phyloP scores from a whole-genome alignment of 1,140 invertebrate genomes.

The Oryzaephilus surinamensis region DNA sequence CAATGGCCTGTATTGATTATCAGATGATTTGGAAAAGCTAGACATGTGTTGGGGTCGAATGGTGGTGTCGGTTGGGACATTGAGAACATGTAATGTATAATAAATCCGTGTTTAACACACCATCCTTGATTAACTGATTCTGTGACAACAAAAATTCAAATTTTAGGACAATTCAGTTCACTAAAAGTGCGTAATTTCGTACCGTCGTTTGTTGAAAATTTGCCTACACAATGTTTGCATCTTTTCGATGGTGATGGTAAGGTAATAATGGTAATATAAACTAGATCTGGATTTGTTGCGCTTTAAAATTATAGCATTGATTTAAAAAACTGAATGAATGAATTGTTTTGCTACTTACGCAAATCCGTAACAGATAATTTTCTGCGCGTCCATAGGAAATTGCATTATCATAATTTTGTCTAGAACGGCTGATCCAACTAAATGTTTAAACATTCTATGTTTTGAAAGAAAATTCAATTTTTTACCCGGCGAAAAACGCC shows the following conservation, averaged over 20 bases:
- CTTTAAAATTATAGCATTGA: conserved; percentile 14
- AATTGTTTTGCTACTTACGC: conserved; percentile 23
- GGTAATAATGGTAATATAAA: conserved; percentile 32
- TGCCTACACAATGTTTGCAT: conserved; percentile 27
- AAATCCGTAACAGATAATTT: conserved; percentile 34
- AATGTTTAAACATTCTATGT: conserved; percentile 33
- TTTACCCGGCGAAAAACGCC: conserved; percentile 31
- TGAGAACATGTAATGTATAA: conserved; percentile 32
- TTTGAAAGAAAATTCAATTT: conserved; percentile 26
- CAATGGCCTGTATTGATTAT: conserved; percentile 36
- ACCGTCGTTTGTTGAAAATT: background rate
- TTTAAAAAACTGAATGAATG: conserved; percentile 10
- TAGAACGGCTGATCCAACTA: conserved; percentile 23
- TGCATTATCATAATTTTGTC: conserved; percentile 33
- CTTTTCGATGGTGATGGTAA: conserved; percentile 29
- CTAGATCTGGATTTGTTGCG: conserved; percentile 25
- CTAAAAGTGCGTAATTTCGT: background rate
- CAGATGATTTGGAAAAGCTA: conserved; percentile 33
- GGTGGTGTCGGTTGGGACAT: conserved; percentile 27
- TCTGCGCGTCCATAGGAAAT: conserved; percentile 32
- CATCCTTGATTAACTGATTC: conserved; percentile 26
- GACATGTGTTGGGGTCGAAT: conserved; percentile 30
- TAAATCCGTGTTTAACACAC: conserved; percentile 34
- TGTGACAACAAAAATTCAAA: conserved; percentile 14
- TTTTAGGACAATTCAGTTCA: background rate